Evolutionary conservation across 2,888 invertebrate genomes (phyloP), one percentile per base, ranked within the genome.

Genomic region (Stramonita haemastoma): DNA sequence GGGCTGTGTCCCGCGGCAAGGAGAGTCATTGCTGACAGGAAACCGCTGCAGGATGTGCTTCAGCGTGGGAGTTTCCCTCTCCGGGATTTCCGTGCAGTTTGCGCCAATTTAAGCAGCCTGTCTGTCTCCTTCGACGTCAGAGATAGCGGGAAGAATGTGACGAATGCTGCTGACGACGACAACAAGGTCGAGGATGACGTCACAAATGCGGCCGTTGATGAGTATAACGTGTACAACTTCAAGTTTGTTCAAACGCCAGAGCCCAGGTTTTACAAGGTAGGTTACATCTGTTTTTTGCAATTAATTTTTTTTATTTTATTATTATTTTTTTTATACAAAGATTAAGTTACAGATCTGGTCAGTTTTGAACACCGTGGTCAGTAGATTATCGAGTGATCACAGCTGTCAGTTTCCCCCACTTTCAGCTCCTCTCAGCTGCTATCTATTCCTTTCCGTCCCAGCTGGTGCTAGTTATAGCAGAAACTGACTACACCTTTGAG

Each of bases 201-300:
- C 56, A 60, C n/a, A 0, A 26, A 57, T 13, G 19, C 11, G 22
- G 17, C 26, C 5, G n/a, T 81, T 32, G 57, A 29, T 19, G 6
- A n/a, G 2, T 87, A 87, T 34, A 57, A 79, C 8, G 87, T 87
- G 34, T 81, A 87, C 60, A 87, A 87, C 34, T 8, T 87, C 36
- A 26, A 46, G 77, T 19, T 15, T 32, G 56, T 17, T 11, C 26
- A 73, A 32, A 32, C 32, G 19, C 2, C 11, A 13, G 22, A 79
- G 17, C 19, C 19, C 79, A 34, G n/a, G 5, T 79, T 79, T 34
- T 32, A 34, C 17, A 32, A 79, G 79, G 79, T 79, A 19, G 5
- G 79, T 79, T 34, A 15, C 6, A 26, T n/a, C 73, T 73, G 26
- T 73, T 70, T 70, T 70, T 46, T 46, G 46, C 46, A 46, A n/a